Base-by-base conservation (phyloP, 1,140 invertebrate genomes). In the Vanessa tameamea region DNA sequence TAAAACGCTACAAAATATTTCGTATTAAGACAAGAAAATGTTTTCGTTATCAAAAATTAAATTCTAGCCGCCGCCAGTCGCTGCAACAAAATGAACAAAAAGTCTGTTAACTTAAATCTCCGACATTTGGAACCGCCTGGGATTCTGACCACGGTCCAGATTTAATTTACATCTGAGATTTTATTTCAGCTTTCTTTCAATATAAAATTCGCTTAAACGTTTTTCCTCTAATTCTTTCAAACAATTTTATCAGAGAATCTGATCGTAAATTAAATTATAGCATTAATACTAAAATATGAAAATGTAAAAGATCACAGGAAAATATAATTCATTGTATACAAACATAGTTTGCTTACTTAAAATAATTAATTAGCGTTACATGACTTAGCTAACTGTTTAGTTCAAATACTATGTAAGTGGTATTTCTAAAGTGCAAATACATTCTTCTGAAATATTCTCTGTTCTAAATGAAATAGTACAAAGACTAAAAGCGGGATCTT, bases 161-260 rank as follows among this genome's bases (percentile, higher is more conserved):
- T 86, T 84, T 83, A 83, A 86, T 86, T 86, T 83, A 83, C 80
- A 84, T 82, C 65, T 72, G 72, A 67, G 69, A 78, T 78, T 80
- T 74, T 70, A 76, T 80, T 77, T 72, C 63, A 67, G 72, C 66
- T 47, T 73, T 64, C 64, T 64, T 74, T 73, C 70, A 68, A 66
- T 64, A 47, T 79, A 47, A 68, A 74, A 50, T 75, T 73, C 66
- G 53, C 76, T 71, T 67, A 50, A 72, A 71, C 66, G 53, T 78
- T 71, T 67, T 43, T 53, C 11, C 64, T 53, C 57, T 71, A 74
- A 68, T 77, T 64, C 69, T 55, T 66, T 75, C 64, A 47, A 72
- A 71, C 37, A 57, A 63, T 69, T 51, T 76, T 50, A 51, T 57
- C 15, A 51, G 71, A 37, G 53, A 47, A 47, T 68, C 7, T 31